phyloP scores from a whole-genome alignment of 1,140 invertebrate species.

The Drosophila kepulauana region DNA sequence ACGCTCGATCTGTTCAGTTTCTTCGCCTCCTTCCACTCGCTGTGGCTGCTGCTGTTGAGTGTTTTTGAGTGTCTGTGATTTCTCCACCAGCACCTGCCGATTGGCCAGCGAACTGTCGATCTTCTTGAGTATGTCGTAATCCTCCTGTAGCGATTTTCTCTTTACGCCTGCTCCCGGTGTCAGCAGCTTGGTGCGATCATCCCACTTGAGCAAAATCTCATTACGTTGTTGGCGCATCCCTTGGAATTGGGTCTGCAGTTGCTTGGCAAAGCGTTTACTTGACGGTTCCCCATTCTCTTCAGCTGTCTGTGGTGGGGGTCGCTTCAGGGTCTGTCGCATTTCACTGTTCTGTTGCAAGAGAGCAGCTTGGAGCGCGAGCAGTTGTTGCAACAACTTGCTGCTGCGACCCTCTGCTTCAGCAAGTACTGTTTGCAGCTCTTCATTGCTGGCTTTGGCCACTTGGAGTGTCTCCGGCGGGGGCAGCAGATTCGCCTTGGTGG shows the following conservation, averaged over 20 bases:
- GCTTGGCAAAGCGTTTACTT: slow-evolving; percentile 87
- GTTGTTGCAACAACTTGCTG: slow-evolving; percentile 88
- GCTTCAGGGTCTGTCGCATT: slow-evolving; percentile 77
- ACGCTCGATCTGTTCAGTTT: slow-evolving; percentile 86
- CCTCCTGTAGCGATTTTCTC: slow-evolving; percentile 88
- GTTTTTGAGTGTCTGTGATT: slow-evolving; percentile 93
- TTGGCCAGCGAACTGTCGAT: slow-evolving; percentile 94
- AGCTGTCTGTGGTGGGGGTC: slow-evolving; percentile 69
- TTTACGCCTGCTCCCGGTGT: slow-evolving; percentile 87
- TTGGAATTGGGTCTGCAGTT: slow-evolving; percentile 88
- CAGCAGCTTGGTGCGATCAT: slow-evolving; percentile 93
- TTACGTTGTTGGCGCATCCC: slow-evolving; percentile 91
- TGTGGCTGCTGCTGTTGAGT: slow-evolving; percentile 87
- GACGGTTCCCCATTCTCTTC: slow-evolving; percentile 77
- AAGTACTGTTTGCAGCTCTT: slow-evolving; percentile 86
- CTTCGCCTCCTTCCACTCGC: slow-evolving; percentile 36
- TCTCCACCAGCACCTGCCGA: slow-evolving; percentile 90
- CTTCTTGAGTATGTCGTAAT: slow-evolving; percentile 93
- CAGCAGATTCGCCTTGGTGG: slow-evolving; percentile 91
- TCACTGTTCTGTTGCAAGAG: slow-evolving; percentile 70
- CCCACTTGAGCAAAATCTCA: slow-evolving; percentile 94
- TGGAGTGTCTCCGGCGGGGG: slow-evolving; percentile 88
- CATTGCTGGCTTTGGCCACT: slow-evolving; percentile 85
- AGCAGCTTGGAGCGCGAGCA: slow-evolving; percentile 87
- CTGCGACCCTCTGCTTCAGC: slow-evolving; percentile 87